phyloP scores from a whole-genome alignment of 1,140 invertebrate species.

The Dendrolimus punctatus region DNA sequence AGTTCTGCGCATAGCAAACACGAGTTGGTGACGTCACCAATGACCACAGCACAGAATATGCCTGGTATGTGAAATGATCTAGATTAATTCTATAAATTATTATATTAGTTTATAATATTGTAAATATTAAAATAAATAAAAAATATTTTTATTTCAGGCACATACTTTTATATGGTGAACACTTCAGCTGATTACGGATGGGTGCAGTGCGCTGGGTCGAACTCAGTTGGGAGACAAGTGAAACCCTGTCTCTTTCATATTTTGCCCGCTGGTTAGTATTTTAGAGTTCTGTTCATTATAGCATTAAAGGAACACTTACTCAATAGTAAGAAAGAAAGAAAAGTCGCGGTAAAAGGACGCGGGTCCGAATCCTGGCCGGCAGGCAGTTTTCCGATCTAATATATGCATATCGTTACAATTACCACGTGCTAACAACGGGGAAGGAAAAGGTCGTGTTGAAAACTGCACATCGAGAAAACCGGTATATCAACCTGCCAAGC shows the following conservation, averaged over 20 bases:
- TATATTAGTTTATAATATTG: neutral
- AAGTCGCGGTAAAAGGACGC: too few relatives aligned
- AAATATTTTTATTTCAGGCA: constrained; percentile 26
- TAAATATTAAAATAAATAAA: neutral
- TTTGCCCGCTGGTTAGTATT: constrained; percentile 79
- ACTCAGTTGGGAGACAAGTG: constrained; percentile 80
- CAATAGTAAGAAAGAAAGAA: too few relatives aligned
- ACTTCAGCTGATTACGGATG: constrained; percentile 83
- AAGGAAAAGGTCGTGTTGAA: too few relatives aligned
- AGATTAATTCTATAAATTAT: too few relatives aligned
- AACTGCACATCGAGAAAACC: too few relatives aligned
- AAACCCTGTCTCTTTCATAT: constrained; percentile 86
- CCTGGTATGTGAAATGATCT: constrained; percentile 26
- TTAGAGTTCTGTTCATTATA: neutral
- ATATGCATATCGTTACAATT: too few relatives aligned
- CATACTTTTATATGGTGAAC: constrained; percentile 51
- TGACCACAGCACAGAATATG: constrained; percentile 30
- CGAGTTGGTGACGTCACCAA: constrained; percentile 32
- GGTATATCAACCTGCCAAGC: too few relatives aligned
- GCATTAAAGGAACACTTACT: too few relatives aligned
- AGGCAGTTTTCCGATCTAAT: too few relatives aligned
- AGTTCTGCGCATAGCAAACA: constrained; percentile 50
- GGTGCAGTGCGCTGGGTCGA: constrained; percentile 83
- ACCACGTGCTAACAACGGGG: too few relatives aligned
- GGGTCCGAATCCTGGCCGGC: too few relatives aligned